Conservation (phyloP, 2,113 vertebrate genomes). For the Callithrix jacchus region DNA sequence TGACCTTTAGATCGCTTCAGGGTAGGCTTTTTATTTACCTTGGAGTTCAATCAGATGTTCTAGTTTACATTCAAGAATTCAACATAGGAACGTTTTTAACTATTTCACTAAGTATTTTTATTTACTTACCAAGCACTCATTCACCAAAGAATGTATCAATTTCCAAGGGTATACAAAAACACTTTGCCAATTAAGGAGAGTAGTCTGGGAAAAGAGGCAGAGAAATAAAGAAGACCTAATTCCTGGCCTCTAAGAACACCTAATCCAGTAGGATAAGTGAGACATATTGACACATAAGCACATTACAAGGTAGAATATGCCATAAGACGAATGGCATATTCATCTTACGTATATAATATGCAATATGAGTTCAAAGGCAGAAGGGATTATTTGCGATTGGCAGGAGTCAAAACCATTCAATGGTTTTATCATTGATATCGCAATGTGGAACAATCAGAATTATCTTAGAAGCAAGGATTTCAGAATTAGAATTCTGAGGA, state of each 20-base stretch:
- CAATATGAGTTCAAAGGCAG: not conserved
- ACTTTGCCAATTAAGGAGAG: not conserved
- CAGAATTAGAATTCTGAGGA: constrained; percentile 22
- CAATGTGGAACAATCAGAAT: not conserved
- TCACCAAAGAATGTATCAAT: constrained; percentile 11
- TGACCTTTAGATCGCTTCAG: not conserved
- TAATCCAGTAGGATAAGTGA: not conserved
- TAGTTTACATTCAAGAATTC: constrained; percentile 28
- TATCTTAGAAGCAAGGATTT: not conserved
- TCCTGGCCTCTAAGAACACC: not conserved
- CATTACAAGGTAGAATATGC: not conserved
- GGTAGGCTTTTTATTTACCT: not conserved
- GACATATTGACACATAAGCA: not conserved
- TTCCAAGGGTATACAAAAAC: not conserved
- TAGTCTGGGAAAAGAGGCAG: not conserved
- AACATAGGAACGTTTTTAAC: not conserved
- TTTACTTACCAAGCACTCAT: not conserved
- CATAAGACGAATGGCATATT: not conserved
- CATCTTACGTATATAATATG: not conserved
- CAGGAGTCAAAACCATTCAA: not conserved
- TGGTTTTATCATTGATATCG: not conserved
- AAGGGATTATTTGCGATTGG: not conserved
- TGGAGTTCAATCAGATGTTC: constrained; percentile 1
- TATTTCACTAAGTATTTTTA: not conserved
- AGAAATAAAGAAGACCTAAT: not conserved